Evolutionary conservation across 1,140 invertebrate species (phyloP).

Genomic region (Rhyzopertha dominica): DNA sequence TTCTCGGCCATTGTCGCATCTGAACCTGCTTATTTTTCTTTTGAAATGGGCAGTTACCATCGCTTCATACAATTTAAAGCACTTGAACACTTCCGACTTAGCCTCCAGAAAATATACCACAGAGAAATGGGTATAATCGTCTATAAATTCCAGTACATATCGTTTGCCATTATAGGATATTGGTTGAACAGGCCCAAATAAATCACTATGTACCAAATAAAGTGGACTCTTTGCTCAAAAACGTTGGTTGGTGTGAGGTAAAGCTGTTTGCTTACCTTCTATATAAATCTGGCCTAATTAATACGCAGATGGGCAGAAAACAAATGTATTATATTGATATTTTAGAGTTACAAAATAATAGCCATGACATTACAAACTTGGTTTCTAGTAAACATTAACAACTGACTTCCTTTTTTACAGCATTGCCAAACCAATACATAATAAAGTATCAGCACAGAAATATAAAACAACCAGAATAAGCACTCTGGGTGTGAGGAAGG

Average conservation of each 20-base stretch:
- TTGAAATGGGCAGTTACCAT: conserved; percentile 14
- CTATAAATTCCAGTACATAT: conserved; percentile 43
- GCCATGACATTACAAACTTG: too few relatives aligned
- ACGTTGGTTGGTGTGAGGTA: conserved; percentile 16
- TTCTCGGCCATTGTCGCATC: conserved; percentile 24
- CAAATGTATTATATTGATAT: too few relatives aligned
- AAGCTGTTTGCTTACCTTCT: conserved; percentile 17
- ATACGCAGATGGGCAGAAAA: too few relatives aligned
- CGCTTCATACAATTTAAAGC: conserved; percentile 29
- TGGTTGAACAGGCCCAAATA: conserved; percentile 39
- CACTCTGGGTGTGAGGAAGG: too few relatives aligned
- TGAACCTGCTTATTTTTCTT: conserved; percentile 15
- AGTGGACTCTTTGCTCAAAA: conserved; percentile 16
- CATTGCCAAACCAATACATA: too few relatives aligned
- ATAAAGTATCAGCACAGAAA: too few relatives aligned
- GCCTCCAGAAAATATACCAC: conserved; percentile 37
- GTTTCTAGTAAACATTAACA: too few relatives aligned
- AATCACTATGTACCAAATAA: conserved; percentile 41
- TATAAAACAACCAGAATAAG: too few relatives aligned
- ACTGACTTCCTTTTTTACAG: too few relatives aligned
- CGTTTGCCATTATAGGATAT: conserved; percentile 33
- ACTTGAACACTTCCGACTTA: conserved; percentile 36
- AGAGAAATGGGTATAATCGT: conserved; percentile 41
- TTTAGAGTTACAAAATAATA: too few relatives aligned
- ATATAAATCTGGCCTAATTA: conserved; percentile 23